Evolutionary conservation across 2,888 invertebrate species (phyloP).

Genomic region (Pyrgus malvae): DNA sequence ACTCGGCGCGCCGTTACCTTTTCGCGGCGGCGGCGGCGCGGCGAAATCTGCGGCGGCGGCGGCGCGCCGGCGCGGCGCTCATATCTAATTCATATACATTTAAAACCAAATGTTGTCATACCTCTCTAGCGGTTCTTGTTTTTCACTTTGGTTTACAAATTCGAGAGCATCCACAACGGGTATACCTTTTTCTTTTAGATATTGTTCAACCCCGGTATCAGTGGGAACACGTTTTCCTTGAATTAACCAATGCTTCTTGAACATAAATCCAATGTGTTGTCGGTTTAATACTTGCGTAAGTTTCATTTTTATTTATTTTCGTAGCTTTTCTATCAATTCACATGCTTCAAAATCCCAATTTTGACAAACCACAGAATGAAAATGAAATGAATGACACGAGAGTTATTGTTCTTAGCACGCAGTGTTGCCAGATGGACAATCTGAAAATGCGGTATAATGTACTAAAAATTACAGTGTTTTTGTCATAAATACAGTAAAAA

Average conservation of each 20-base stretch:
- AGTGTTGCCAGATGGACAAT: too few species aligned
- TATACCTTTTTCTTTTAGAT: slow-evolving; percentile 81
- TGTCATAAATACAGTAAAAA: too few species aligned
- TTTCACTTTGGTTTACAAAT: slow-evolving; percentile 69
- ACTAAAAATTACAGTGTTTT: too few species aligned
- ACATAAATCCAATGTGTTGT: slow-evolving; percentile 88
- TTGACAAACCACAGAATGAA: too few species aligned
- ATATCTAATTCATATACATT: too few species aligned
- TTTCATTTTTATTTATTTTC: slow-evolving; percentile 82
- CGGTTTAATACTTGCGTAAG: slow-evolving; percentile 82
- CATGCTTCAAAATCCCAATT: neutral
- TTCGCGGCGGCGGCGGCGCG: too few species aligned
- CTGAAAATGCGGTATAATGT: too few species aligned
- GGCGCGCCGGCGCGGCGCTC: too few species aligned
- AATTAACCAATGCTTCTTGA: slow-evolving; percentile 86
- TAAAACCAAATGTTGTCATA: slow-evolving; percentile 31
- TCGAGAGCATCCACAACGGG: slow-evolving; percentile 83
- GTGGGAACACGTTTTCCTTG: slow-evolving; percentile 83
- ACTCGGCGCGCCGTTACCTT: too few species aligned
- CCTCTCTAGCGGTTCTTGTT: slow-evolving; percentile 55
- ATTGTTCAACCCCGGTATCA: slow-evolving; percentile 79
- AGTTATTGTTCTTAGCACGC: too few species aligned
- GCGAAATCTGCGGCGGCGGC: too few species aligned
- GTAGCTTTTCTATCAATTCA: slow-evolving; percentile 2
- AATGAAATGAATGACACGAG: too few species aligned